Evolutionary conservation across 2,797 vertebrate species (phyloP).

Genomic region (Apogon hyalosoma): DNA sequence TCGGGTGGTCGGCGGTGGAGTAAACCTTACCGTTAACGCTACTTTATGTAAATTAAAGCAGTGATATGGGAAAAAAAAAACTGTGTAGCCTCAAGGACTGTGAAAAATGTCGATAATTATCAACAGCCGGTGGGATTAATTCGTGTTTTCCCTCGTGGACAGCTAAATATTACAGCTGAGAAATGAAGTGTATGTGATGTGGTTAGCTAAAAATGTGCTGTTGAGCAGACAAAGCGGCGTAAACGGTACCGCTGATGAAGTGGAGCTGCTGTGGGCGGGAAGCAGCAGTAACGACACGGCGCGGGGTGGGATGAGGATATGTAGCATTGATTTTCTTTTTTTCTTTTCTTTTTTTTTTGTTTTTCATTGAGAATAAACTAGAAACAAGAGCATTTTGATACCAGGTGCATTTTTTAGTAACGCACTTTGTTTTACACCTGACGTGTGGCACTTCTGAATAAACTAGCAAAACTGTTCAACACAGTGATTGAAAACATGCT

Average conservation of each 20-base stretch:
- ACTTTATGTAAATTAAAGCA: slow-evolving; percentile 46
- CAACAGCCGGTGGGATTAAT: accelerated
- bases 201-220: slow-evolving; percentile 16
- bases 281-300: slow-evolving; percentile 51
- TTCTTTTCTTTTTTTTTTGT: too few relatives aligned
- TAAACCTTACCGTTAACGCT: not conserved
- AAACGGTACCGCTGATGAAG: slow-evolving; percentile 59
- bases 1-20: not conserved
- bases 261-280: slow-evolving; percentile 79
- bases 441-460: slow-evolving; percentile 8
- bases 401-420: too few relatives aligned
- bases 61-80: slow-evolving; percentile 12
- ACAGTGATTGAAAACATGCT: slow-evolving; percentile 20
- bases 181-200: slow-evolving; percentile 15
- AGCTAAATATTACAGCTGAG: not conserved
- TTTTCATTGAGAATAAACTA: too few relatives aligned
- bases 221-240: slow-evolving; percentile 73
- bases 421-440: not conserved
- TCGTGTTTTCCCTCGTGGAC: not conserved
- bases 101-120: slow-evolving; percentile 8
- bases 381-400: too few relatives aligned
- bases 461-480: slow-evolving; percentile 8
- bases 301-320: slow-evolving; percentile 15
- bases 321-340: not conserved
- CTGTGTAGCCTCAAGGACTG: slow-evolving; percentile 15